Evolutionary conservation across 2,888 invertebrate genomes (phyloP), one percentile per base, ranked within the genome.

Genomic region (Archaeoteleia sp.): DNA sequence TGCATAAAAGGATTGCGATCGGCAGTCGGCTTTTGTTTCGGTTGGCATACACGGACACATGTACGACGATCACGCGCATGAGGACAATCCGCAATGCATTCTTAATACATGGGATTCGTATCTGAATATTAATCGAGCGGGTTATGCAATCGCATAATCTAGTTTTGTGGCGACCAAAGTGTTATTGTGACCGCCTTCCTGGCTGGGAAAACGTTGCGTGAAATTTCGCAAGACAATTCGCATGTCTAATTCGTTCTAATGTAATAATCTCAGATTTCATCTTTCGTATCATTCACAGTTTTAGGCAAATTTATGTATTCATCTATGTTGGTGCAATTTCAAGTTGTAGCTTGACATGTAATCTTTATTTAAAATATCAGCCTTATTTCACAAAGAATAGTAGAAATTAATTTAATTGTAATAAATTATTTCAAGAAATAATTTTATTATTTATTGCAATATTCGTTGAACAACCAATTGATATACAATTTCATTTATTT

Each of bases 141-240:
- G 48, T 67, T 67, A 55, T 67, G 51, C 61, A 61, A 61, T 61
- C 39, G 55, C 27, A 46, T 51, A 57, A 67, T 67, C 61, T 57
- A 13, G 46, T n/a, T 55, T 54, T 42, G 60, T 27, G 32, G 29
- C 35, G 48, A 43, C 29, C 39, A 12, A 51, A 40, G 51, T 61
- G 61, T 51, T 51, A 61, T 45, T 61, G 60, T 48, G 34, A 53
- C 53, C 45, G 34, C 20, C 45, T 51, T 55, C 49, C 49, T 53
- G 25, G 46, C 37, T 32, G 17, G 15, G 37, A 27, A 49, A 60
- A 45, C 67, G 55, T 49, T 49, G 67, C 67, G 67, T 60, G 40
- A 67, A 67, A 60, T 67, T 67, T 53, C 51, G 45, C 55, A 55
- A 66, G 49, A 55, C 55, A 60, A 61, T 61, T 54, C 54, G 43